Base-by-base conservation (phyloP, 2,888 invertebrate species). In the Bellardia bayeri region DNA sequence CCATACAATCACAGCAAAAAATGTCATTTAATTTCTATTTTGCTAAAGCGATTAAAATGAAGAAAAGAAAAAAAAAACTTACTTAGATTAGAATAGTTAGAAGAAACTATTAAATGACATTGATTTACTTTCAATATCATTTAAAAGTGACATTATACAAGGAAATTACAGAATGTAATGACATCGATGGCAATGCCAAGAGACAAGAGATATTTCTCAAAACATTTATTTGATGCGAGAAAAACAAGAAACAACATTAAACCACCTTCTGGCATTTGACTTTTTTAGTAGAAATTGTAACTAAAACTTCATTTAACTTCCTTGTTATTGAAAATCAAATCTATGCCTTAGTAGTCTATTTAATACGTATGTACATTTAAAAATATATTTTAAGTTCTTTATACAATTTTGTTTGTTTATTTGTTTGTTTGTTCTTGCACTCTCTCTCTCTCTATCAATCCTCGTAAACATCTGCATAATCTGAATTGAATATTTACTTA, bases 381-480 rank as follows among this genome's bases (percentile, higher is more conserved):
- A 6, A 66, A 74, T 61, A 71, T 76, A 76, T 56, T 78, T 33
- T 23, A 49, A 78, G 78, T 64, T 74, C 40, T 66, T 61, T 63
- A 4, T 11, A 51, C n/a, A 45, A 23, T 1, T 1, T 9, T 58
- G 33, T 69, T 66, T 37, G 16, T 56, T 49, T 23, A n/a, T n/a
- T 9, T 58, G 33, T 69, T 66, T 37, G 16, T 56, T 49, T 23
- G 16, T 33, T 63, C 61, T 63, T 40, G 23, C 42, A 49, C 14
- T 63, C 37, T 63, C 49, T 63, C 37, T 63, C 49, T 51, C 33
- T 56, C 71, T 74, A 78, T 82, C 75, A 37, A 54, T 69, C 63
- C 75, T 64, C 76, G 85, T 87, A 87, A 87, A 87, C 87, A 87
- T 87, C 87, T 87, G 85, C 85, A 85, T 64, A 87, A 87, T 87